Base-by-base conservation (phyloP, 92 coral and sea anemone genomes). In the Actinostola sp. region DNA sequence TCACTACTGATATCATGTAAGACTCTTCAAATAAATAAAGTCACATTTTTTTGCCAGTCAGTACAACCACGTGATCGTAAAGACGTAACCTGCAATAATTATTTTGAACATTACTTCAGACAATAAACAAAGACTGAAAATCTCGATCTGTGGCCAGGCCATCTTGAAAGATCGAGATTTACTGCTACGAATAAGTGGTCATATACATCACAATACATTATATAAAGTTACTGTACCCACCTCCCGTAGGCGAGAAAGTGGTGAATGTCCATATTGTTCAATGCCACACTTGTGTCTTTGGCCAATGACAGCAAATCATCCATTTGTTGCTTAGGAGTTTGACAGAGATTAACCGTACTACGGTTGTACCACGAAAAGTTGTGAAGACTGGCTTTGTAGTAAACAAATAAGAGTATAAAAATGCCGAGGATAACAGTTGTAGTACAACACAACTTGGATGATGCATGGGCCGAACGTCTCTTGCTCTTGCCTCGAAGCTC, bases 161-260 rank as follows among this genome's bases (percentile, higher is more conserved):
- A n/a, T n/a, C n/a, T n/a, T n/a, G n/a, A n/a, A n/a, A n/a, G n/a
- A n/a, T n/a, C n/a, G n/a, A n/a, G n/a, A n/a, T n/a, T n/a, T n/a
- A n/a, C n/a, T n/a, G n/a, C n/a, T n/a, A n/a, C n/a, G n/a, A n/a
- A n/a, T n/a, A n/a, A n/a, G n/a, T n/a, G n/a, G n/a, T n/a, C n/a
- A n/a, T n/a, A 39, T 39, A 7, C 7, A 39, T 14, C 44, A 39
- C 44, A 39, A 39, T 39, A 39, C 7, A 39, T 8, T 35, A 72
- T 36, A 53, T 7, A 33, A 44, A 15, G 16, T 53, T 34, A 24
- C n/a, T 67, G 13, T 24, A 55, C 90, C 19, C 50, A 89, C 95
- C 95, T 89, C 61, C 95, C 95, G 50, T 89, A 89, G 0, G 80
- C 95, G 0, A 89, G 88, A 66, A 87, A 89, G 53, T 89, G 91